These are phyloP conservation scores for Pseudococcus jackbeardsleyi DNA, from an alignment of 2,888 invertebrate genomes.

Conservation along the genomic window DNA sequence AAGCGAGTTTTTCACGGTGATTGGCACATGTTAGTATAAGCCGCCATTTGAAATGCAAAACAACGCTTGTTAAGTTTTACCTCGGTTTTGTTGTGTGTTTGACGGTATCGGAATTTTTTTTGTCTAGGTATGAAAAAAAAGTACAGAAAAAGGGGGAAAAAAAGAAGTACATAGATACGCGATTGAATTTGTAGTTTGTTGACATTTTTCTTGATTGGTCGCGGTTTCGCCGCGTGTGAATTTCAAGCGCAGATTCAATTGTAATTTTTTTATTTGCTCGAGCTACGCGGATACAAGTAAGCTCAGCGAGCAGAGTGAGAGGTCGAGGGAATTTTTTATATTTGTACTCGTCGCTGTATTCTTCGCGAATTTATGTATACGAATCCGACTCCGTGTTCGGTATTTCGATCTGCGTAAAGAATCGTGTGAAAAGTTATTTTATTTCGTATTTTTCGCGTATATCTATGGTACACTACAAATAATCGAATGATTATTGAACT, in stretches of 20 bases:
- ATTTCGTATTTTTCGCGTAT: neutral
- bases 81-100: conserved; percentile 36
- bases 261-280: conserved; percentile 33
- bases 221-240: conserved; percentile 37
- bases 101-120: conserved; percentile 41
- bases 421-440: neutral
- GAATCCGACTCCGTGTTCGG: neutral
- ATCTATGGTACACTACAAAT: neutral
- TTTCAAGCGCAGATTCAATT: conserved; percentile 37
- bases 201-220: conserved; percentile 40
- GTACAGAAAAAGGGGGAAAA: neutral
- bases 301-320: neutral
- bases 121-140: conserved; percentile 21
- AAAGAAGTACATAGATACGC: neutral
- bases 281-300: neutral
- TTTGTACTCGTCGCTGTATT: neutral
- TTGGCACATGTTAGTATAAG: conserved; percentile 43
- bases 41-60: conserved; percentile 47
- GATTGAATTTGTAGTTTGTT: conserved; percentile 33
- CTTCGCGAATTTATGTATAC: neutral
- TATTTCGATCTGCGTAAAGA: neutral
- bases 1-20: conserved; percentile 39
- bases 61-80: conserved; percentile 38
- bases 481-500: conserved; percentile 33
- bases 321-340: neutral